Base-by-base conservation (phyloP, 2,888 invertebrate species). In the Eubasilissa splendida region DNA sequence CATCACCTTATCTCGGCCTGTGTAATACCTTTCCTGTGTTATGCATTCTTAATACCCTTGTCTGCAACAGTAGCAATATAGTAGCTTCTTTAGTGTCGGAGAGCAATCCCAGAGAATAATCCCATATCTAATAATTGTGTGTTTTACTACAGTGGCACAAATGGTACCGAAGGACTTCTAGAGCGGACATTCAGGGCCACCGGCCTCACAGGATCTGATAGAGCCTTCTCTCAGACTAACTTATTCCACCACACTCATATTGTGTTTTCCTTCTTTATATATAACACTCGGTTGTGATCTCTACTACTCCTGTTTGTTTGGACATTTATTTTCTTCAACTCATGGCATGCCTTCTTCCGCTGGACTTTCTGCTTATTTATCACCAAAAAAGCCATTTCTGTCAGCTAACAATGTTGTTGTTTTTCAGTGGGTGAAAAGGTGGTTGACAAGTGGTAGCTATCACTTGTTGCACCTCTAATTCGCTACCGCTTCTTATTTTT, bases 381-480 rank as follows among this genome's bases (percentile, higher is more conserved):
- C 53, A 58, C 70, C 58, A 76, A 11, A 42, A 22, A 42, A 42
- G 42, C 42, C 7, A 42, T 54, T 59, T 59, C 77, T 74, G 68
- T 63, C 53, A 59, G 60, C 80, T 76, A 79, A 82, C 77, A 42
- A 58, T 70, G 33, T 77, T 82, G 58, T 81, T 83, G 87, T 90
- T 81, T 90, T 93, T 93, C 93, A 94, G 94, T 91, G 92, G 92
- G 93, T 91, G 94, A 94, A 88, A 90, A 89, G 90, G 93, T 94
- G 90, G 87, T 92, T 91, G 92, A 93, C 92, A 93, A 92, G 91
- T 94, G 93, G 93, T 91, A 92, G 80, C 81, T 77, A 63, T 82
- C 83, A 80, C 65, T 33, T 31, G 31, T 82, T 71, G 60, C 78
- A 60, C 73, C 63, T 75, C 70, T 74, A 78, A 81, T 80, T 88